Base-by-base conservation (phyloP, 2,113 vertebrate genomes). In the Sceloporus tristichus region DNA sequence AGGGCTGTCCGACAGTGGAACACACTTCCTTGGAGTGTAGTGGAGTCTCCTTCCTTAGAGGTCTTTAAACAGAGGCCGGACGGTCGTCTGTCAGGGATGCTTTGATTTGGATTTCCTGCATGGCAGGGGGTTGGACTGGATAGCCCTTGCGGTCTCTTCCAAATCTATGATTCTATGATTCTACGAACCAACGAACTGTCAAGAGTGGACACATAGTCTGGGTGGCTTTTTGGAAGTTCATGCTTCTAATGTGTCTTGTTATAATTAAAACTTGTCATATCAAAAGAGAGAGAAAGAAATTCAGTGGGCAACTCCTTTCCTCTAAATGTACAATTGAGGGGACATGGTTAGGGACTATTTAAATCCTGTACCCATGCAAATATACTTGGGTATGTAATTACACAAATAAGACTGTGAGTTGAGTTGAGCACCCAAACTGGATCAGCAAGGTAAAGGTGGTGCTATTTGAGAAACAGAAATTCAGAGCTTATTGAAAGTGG, bases 181-280 rank as follows among this genome's bases (percentile, higher is more conserved):
- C 34, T 34, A 38, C 21, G 48, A 29, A 29, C 56, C 74, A 85
- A 77, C 42, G 84, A 85, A 75, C 84, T 85, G 73, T 77, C 76
- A 85, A 65, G 42, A 73, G 68, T 68, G 34, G 70, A 74, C 53
- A 68, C 68, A 38, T 68, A 85, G 74, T 85, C 77, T 65, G 74
- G 42, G 16, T 85, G 75, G 14, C 27, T n/a, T 85, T 84, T 84
- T 85, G 38, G 16, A 77, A 84, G 77, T 27, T 38, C 62, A 34
- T 42, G 19, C 34, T 53, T 54, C 59, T 34, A 62, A 85, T 75
- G n/a, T 10, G 38, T 74, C 38, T 75, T 59, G 59, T 85, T 85
- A 85, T 75, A 59, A 75, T 85, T 40, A 59, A 59, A 59, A 85
- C 74, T 59, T 85, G 84, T 68, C 59, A 85, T 53, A 78, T 2